Base-by-base conservation (phyloP, 2,113 vertebrate genomes). In the Leuciscus idus region DNA sequence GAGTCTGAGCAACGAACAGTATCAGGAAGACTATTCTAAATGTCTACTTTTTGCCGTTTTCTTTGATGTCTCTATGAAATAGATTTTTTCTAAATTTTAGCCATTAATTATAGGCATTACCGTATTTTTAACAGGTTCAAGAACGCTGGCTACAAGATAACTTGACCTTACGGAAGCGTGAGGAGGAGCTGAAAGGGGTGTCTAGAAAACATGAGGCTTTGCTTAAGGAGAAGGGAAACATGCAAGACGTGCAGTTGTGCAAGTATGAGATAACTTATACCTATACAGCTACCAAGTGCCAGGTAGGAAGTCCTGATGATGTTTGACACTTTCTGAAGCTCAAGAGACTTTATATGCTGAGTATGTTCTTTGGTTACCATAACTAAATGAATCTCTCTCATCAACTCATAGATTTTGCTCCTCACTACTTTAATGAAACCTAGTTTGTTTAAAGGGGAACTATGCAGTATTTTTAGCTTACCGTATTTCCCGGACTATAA, bases 111-210 rank as follows among this genome's bases (percentile, higher is more conserved):
- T 33, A 33, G 30, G 30, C 3, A 33, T 33, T 33, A 43, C 39
- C 1, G 39, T 43, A 43, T 43, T 62, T 21, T 28, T 43, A 23
- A 7, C 79, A 99, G 98, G 94, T 99, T 33, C 97, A 98, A 89
- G 98, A 99, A 85, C 96, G 98, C 80, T 98, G 97, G 96, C 93
- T 99, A 46, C 96, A 98, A 91, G 98, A 99, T 91, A 99, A 99
- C 84, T 94, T 99, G 74, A 99, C 98, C 2, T 90, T 98, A 90
- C 96, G 98, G 86, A 98, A 96, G 89, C 93, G 98, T 15, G 93
- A 94, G 12, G 96, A 98, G 84, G 98, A 99, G 86, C 92, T 99
- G 0, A 96, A 96, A 91, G 96, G 96, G 83, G 97, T 99, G 77
- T 94, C 96, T 86, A 92, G 95, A 8, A 93, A 95, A 81, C 95